Percentiles rank a stretch among this genome's conserved stretches.
Conservation (phyloP, 2,113 vertebrate genomes). For the Colius striatus region DNA sequence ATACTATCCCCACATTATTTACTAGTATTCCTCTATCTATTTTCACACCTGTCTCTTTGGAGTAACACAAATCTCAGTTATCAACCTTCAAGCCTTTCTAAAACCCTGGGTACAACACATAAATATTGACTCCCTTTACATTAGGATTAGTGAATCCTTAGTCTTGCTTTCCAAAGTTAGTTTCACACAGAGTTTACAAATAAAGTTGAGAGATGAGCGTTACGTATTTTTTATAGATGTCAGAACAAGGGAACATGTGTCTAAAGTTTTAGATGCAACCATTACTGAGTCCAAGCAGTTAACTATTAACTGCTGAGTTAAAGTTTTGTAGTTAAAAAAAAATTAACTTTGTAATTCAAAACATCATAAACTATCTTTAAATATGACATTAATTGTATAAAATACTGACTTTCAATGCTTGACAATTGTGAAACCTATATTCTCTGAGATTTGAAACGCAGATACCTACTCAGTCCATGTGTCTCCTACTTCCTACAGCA, state of each 20-base stretch:
- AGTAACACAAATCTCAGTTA: background rate
- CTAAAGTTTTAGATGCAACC: background rate
- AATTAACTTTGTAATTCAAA: background rate
- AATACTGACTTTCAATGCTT: background rate
- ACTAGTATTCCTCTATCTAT: background rate
- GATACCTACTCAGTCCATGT: background rate
- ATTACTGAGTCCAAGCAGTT: background rate
- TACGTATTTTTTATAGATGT: background rate
- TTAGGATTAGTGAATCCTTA: background rate
- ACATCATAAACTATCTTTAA: background rate
- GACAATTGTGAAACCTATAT: background rate
- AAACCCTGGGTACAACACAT: background rate
- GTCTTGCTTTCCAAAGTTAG: background rate
- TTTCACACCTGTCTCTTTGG: background rate
- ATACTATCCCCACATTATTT: background rate
- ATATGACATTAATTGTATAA: background rate
- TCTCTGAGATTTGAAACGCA: background rate
- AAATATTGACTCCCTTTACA: background rate
- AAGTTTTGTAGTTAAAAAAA: background rate
- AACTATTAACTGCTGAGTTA: background rate
- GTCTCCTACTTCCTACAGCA: background rate
- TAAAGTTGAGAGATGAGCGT: background rate
- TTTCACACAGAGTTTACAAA: background rate
- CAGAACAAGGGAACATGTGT: background rate
- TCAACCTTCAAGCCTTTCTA: background rate